Evolutionary conservation across 2,888 invertebrate species (phyloP), one percentile per base, ranked within the genome.

Genomic region (Silvanus unidentatus): DNA sequence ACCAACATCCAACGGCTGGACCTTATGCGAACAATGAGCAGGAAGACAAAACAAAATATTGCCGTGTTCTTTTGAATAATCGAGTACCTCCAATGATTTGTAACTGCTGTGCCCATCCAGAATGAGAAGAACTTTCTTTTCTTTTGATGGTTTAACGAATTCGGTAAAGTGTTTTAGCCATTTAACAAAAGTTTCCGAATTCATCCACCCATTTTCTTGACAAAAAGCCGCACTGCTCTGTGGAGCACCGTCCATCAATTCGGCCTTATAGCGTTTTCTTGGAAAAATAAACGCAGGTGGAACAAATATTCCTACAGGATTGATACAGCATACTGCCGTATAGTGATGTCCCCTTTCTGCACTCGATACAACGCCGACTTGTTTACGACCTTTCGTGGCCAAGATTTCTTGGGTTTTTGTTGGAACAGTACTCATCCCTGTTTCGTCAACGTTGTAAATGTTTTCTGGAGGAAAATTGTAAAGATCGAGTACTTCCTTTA

Each of bases 291-390:
- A n/a, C n/a, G n/a, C n/a, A n/a, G n/a, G n/a, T n/a, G n/a, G n/a
- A n/a, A n/a, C n/a, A n/a, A n/a, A n/a, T n/a, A n/a, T n/a, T n/a
- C n/a, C n/a, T n/a, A n/a, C n/a, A n/a, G n/a, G n/a, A 55, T 60
- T 73, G 62, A 72, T 66, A 11, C 68, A 59, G 59, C 68, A 72
- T 39, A 71, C 37, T n/a, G 71, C 13, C 2, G 73, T 73, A 2
- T 72, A 65, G 35, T 65, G 62, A 47, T 56, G 55, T 60, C 69
- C 71, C 55, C 66, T 58, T 49, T 71, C 70, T 53, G 68, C 58
- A 49, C 66, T 70, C 22, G 70, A 70, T 2, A 69, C 58, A 1
- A 65, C 63, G 11, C 73, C 71, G 1, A 73, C 66, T 44, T 66
- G 62, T 44, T 64, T 70, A 50, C 66, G 65, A 42, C 67, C 71